Evolutionary conservation across 2,888 invertebrate species (phyloP).

Genomic region (Notodonta ziczac): DNA sequence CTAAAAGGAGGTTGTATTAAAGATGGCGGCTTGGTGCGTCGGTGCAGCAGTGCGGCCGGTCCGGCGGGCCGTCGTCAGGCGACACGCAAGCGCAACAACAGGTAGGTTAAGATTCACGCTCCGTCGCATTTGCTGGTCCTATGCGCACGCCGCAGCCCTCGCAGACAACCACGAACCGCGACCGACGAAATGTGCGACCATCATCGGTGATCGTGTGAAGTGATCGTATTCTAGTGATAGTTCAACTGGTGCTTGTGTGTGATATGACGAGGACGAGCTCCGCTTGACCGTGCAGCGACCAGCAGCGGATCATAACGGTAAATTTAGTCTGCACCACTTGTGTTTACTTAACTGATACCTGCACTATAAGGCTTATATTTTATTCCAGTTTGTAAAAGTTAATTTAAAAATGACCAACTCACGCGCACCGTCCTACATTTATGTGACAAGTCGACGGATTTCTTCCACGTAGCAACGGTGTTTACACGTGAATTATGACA

Average conservation of each 20-base stretch:
- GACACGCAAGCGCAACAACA: slow-evolving; percentile 80
- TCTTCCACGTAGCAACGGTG: slow-evolving; percentile 75
- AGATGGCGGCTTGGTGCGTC: slow-evolving; percentile 65
- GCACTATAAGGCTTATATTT: slow-evolving; percentile 10
- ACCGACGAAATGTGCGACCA: slow-evolving; percentile 71
- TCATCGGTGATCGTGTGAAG: slow-evolving; percentile 73
- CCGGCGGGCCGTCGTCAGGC: slow-evolving; percentile 55
- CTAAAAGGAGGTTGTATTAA: slow-evolving; percentile 54
- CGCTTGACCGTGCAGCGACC: slow-evolving; percentile 59
- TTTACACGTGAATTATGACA: slow-evolving; percentile 80
- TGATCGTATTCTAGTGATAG: slow-evolving; percentile 68
- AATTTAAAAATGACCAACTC: slow-evolving; percentile 35
- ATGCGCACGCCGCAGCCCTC: slow-evolving; percentile 74
- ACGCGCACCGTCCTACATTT: slow-evolving; percentile 59
- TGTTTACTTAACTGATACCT: slow-evolving; percentile 65
- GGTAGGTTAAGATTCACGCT: slow-evolving; percentile 83
- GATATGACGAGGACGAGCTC: slow-evolving; percentile 67
- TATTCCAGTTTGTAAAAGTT: slow-evolving; percentile 18
- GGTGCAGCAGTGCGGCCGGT: slow-evolving; percentile 69
- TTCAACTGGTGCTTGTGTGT: slow-evolving; percentile 63
- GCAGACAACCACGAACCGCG: slow-evolving; percentile 54
- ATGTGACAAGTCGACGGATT: slow-evolving; percentile 45
- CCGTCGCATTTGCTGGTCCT: slow-evolving; percentile 79
- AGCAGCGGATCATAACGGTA: slow-evolving; percentile 80
- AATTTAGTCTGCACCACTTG: slow-evolving; percentile 73